Conservation (phyloP, 2,888 invertebrate species). For the Synanthedon andrenaeformis region DNA sequence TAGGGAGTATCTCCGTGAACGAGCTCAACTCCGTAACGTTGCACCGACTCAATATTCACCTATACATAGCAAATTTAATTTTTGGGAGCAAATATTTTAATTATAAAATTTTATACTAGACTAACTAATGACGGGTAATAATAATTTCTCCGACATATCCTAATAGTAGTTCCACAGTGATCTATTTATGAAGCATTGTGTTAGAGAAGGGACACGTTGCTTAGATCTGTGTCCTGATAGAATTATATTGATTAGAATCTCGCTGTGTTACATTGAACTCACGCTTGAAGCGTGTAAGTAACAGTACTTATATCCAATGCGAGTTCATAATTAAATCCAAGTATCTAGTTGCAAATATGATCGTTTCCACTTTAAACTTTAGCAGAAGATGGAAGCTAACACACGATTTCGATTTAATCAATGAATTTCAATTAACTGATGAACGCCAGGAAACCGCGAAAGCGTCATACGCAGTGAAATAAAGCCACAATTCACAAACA, state of each 20-base stretch:
- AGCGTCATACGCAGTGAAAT: slow-evolving; percentile 17
- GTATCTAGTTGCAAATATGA: not conserved
- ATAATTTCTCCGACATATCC: no score
- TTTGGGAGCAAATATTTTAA: no score
- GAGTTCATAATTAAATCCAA: not conserved
- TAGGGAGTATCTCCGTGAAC: slow-evolving; percentile 1
- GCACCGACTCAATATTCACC: no score
- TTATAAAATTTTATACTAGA: no score
- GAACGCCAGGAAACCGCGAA: slow-evolving; percentile 16
- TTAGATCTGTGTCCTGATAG: slow-evolving; percentile 25
- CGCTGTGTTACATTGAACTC: slow-evolving; percentile 1
- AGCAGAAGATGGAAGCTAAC: not conserved
- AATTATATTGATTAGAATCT: slow-evolving; percentile 15
- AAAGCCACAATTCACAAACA: slow-evolving; percentile 26
- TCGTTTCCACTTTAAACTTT: not conserved
- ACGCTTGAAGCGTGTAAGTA: not conserved
- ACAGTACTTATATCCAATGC: not conserved
- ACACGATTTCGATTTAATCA: slow-evolving; percentile 16
- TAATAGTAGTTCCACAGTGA: slow-evolving; percentile 21
- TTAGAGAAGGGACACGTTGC: slow-evolving; percentile 19
- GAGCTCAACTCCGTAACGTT: no score
- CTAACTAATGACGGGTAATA: no score
- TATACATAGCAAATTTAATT: no score
- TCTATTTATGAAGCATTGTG: slow-evolving; percentile 32
- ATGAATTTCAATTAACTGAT: slow-evolving; percentile 35